phyloP scores from a whole-genome alignment of 2,113 vertebrate genomes.

The Erythrocercus mccallii region DNA sequence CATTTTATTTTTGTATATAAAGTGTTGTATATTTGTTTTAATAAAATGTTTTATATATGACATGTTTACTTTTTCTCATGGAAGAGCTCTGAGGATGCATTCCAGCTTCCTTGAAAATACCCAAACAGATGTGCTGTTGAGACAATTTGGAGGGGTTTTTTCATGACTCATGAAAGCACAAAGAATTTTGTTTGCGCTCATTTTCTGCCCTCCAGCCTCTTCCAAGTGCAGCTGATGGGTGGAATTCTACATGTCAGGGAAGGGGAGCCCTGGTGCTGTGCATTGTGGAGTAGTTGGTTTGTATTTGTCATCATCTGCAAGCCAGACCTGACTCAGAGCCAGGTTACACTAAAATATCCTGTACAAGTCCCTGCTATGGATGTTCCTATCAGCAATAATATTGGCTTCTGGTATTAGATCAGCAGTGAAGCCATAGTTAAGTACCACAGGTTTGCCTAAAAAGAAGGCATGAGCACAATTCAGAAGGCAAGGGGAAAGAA shows the following conservation, averaged over 20 bases:
- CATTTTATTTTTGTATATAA: conserved; percentile 72
- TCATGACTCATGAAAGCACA: background rate
- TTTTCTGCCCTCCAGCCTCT: background rate
- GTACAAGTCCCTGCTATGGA: accelerated
- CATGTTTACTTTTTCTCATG: conserved; percentile 25
- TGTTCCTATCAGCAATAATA: accelerated
- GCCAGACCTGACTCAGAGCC: background rate
- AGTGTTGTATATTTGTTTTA: conserved; percentile 68
- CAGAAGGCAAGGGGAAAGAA: background rate
- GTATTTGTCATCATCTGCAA: background rate
- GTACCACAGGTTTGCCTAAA: background rate
- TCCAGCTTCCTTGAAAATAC: background rate
- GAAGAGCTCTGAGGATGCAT: background rate
- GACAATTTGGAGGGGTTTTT: background rate
- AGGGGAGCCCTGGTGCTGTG: background rate
- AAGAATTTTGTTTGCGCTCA: background rate
- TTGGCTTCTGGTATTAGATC: background rate
- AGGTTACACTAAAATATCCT: background rate
- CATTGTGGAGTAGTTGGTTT: accelerated
- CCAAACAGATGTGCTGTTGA: background rate
- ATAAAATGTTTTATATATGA: conserved; percentile 69
- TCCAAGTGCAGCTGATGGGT: background rate
- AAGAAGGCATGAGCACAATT: background rate
- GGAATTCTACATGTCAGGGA: background rate
- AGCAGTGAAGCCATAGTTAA: background rate